Percentiles rank a stretch among this genome's conserved stretches.
phyloP scores from a whole-genome alignment of 2,888 invertebrate species.

The Diadegma fenestrale region DNA sequence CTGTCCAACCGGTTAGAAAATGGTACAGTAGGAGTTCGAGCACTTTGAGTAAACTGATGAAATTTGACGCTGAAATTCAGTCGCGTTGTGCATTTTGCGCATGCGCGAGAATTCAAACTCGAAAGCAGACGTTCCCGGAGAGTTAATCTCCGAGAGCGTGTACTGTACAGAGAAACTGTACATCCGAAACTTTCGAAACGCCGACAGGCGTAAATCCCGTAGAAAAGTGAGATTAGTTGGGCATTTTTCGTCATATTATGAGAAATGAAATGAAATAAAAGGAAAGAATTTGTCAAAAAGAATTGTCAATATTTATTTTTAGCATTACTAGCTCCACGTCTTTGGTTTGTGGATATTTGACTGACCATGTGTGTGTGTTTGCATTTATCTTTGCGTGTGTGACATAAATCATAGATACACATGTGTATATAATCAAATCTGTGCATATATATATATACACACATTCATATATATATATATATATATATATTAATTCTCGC shows the following conservation, averaged over 20 bases:
- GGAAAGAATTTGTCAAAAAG: constrained; percentile 30
- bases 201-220: not conserved
- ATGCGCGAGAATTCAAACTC: not conserved
- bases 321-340: constrained; percentile 83
- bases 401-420: constrained; percentile 67
- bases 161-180: not conserved
- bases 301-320: constrained; percentile 61
- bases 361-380: constrained; percentile 72
- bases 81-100: not conserved
- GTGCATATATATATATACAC: constrained; percentile 58
- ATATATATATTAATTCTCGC: constrained; percentile 57
- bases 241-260: not conserved
- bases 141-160: not conserved
- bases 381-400: constrained; percentile 39
- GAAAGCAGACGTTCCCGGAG: not conserved
- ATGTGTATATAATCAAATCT: constrained; percentile 57
- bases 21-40: not conserved
- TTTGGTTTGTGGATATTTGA: constrained; percentile 84
- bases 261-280: constrained; percentile 13
- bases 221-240: not conserved
- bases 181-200: not conserved
- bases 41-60: not conserved
- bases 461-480: constrained; percentile 55
- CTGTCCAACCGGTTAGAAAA: not conserved
- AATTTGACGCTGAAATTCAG: not conserved